A percentile compares a stretch with the other conserved stretches of the same genome.
Evolutionary conservation across 2,113 vertebrate genomes (phyloP).

Genomic region (Sula dactylatra): DNA sequence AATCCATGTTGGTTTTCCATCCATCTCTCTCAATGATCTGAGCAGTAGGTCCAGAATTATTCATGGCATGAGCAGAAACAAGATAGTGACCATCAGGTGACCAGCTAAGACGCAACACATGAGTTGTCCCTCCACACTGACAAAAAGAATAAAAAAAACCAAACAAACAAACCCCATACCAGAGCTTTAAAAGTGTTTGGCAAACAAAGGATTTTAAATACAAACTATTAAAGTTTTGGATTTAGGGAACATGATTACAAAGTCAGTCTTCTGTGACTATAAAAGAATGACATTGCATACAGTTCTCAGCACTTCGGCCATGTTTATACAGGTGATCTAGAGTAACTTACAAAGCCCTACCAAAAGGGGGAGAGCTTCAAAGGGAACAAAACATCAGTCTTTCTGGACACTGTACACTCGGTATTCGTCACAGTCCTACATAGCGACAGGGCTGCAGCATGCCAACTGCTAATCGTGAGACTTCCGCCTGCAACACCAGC

Average conservation of each 20-base stretch:
- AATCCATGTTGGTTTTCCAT: conserved; percentile 99
- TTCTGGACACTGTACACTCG: not conserved
- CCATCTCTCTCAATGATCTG: conserved; percentile 98
- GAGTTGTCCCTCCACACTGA: conserved; percentile 96
- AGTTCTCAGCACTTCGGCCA: not conserved
- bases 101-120: conserved; percentile 96
- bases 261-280: not conserved
- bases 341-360: not conserved
- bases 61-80: conserved; percentile 98
- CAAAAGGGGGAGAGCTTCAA: not conserved
- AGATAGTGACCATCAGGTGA: conserved; percentile 98
- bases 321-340: not conserved
- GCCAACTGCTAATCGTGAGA: not conserved
- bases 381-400: not conserved
- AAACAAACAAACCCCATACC: accelerated
- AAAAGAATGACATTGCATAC: not conserved
- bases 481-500: not conserved
- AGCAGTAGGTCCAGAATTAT: conserved; percentile 97
- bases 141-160: not conserved
- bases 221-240: not conserved
- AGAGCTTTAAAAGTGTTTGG: not conserved
- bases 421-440: not conserved
- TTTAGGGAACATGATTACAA: not conserved
- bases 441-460: not conserved
- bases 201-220: not conserved